These are phyloP conservation scores for Micrastur ruficollis DNA, from an alignment of 2,797 vertebrate species.

Conservation along the genomic window DNA sequence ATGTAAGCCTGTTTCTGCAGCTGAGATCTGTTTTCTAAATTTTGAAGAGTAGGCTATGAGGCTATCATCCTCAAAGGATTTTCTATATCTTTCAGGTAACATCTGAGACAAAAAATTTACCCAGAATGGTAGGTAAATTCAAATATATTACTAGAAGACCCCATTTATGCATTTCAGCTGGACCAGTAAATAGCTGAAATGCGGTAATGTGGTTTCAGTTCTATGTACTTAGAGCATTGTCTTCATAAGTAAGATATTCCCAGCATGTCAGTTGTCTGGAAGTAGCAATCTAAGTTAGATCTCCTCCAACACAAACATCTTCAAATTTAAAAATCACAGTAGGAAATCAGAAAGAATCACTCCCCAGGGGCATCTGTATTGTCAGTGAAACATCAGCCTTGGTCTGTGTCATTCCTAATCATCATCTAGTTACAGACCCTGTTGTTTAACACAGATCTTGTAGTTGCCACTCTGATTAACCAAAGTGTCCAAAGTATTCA, in stretches of 20 bases:
- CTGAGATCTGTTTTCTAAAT: neutral
- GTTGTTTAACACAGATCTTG: neutral
- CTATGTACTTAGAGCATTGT: neutral
- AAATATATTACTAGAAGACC: neutral
- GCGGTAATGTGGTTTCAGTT: neutral
- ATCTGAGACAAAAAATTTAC: neutral
- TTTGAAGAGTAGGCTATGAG: neutral
- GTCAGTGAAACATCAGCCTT: neutral
- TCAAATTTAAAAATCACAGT: conserved; percentile 10
- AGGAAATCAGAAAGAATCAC: neutral
- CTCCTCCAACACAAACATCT: neutral
- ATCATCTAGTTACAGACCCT: neutral
- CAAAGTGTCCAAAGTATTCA: neutral
- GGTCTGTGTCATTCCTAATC: neutral
- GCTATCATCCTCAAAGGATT: neutral
- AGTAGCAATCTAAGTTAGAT: neutral
- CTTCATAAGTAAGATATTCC: neutral
- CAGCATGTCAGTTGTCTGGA: neutral
- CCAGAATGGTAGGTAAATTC: neutral
- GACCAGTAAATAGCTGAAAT: neutral
- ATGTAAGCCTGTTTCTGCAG: neutral
- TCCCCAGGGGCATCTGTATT: neutral
- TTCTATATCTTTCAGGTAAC: neutral
- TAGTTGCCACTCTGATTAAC: neutral
- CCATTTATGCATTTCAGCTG: neutral